phyloP scores from a whole-genome alignment of 1,140 invertebrate species.

The Pseudomyrmex dendroicus region DNA sequence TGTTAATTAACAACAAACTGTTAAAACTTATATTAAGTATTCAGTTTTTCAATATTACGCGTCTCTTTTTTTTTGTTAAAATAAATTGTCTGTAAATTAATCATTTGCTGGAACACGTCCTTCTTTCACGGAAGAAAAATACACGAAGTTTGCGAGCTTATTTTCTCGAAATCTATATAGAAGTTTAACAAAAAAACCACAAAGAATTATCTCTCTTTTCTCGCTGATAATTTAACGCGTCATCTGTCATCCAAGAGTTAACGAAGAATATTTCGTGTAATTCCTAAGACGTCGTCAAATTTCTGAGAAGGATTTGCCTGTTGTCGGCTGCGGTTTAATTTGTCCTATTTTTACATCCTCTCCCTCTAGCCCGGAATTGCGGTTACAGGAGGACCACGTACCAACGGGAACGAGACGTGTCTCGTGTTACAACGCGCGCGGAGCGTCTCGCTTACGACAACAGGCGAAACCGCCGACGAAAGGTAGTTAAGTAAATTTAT shows the following conservation, averaged over 20 bases:
- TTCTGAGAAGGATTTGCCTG: neutral
- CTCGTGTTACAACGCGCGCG: constrained; percentile 43
- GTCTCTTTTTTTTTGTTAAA: neutral
- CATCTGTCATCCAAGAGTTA: neutral
- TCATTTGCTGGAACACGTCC: neutral
- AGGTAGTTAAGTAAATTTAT: constrained; percentile 67
- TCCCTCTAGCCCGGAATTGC: neutral
- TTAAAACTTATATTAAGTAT: no score
- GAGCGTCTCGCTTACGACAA: constrained; percentile 33
- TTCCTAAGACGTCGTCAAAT: neutral
- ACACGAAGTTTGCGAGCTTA: no score
- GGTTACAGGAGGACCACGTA: neutral
- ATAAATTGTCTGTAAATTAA: constrained; percentile 8
- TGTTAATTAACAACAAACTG: no score
- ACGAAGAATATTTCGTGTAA: neutral
- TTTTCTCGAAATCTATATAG: no score
- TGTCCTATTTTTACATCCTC: constrained; percentile 24
- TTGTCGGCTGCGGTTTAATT: constrained; percentile 28
- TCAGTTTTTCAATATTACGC: no score
- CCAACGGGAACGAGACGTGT: constrained; percentile 24
- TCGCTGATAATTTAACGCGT: neutral
- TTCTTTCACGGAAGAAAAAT: neutral
- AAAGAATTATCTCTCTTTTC: neutral
- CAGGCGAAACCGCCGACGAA: constrained; percentile 42
- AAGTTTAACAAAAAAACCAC: constrained; percentile 3